Evolutionary conservation across 2,113 vertebrate genomes (phyloP).

Genomic region (Phoenicopterus ruber): DNA sequence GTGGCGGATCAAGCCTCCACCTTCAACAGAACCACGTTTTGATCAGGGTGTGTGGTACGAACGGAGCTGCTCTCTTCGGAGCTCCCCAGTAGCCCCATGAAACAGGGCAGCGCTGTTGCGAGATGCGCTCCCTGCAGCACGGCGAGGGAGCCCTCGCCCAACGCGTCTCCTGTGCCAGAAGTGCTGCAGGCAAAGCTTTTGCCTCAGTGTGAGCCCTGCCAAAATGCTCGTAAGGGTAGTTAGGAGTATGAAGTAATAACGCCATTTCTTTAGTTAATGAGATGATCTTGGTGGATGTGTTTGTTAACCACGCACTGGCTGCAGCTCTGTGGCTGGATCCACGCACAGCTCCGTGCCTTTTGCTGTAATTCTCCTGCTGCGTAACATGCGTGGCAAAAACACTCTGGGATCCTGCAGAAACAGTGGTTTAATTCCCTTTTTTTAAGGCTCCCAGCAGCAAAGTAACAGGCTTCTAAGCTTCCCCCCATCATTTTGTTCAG

Average conservation of each 20-base stretch:
- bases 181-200: not conserved
- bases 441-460: not conserved
- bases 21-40: not conserved
- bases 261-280: not conserved
- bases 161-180: not conserved
- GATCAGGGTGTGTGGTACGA: not conserved
- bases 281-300: not conserved
- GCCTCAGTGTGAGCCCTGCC: not conserved
- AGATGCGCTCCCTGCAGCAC: not conserved
- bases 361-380: not conserved
- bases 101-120: not conserved
- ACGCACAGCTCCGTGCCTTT: fast-evolving
- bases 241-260: not conserved
- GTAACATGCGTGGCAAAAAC: not conserved
- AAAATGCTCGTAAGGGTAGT: not conserved
- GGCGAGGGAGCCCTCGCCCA: not conserved
- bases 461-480: not conserved
- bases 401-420: not conserved
- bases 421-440: not conserved
- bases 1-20: not conserved
- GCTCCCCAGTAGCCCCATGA: not conserved
- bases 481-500: not conserved
- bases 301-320: not conserved
- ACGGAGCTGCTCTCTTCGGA: not conserved
- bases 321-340: not conserved